These are phyloP conservation scores for Metallyticus violacea DNA, from an alignment of 2,888 invertebrate species.

Conservation along the genomic window DNA sequence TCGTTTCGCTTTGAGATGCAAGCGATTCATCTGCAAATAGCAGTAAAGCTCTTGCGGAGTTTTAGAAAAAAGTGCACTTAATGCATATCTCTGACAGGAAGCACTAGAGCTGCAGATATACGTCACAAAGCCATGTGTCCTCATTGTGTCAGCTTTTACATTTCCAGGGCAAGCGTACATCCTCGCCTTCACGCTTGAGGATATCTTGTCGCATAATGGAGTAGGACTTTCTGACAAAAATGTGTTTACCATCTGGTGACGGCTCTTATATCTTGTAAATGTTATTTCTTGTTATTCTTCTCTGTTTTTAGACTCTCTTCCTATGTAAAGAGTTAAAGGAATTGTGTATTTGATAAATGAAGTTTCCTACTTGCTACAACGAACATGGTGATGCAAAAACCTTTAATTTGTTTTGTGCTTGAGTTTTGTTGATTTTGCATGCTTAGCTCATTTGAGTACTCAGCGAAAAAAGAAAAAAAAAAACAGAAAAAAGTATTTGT, in stretches of 20 bases:
- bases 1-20: no score
- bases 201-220: not conserved
- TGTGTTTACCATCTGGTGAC: not conserved
- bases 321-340: no score
- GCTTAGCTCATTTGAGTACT: no score
- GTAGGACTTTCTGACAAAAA: not conserved
- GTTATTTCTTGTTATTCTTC: not conserved
- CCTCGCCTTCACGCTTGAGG: not conserved
- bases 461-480: no score
- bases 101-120: not conserved
- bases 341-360: no score
- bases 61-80: not conserved
- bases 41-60: not conserved
- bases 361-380: no score
- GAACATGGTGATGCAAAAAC: no score
- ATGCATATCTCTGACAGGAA: not conserved
- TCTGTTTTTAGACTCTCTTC: not conserved
- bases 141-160: not conserved
- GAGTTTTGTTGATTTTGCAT: no score
- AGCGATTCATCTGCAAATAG: not conserved
- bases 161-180: not conserved
- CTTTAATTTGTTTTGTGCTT: no score
- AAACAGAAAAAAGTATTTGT: no score
- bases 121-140: not conserved
- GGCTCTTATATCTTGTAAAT: not conserved